These are phyloP conservation scores for Polia nebulosa DNA, from an alignment of 2,888 invertebrate genomes.

Conservation along the genomic window DNA sequence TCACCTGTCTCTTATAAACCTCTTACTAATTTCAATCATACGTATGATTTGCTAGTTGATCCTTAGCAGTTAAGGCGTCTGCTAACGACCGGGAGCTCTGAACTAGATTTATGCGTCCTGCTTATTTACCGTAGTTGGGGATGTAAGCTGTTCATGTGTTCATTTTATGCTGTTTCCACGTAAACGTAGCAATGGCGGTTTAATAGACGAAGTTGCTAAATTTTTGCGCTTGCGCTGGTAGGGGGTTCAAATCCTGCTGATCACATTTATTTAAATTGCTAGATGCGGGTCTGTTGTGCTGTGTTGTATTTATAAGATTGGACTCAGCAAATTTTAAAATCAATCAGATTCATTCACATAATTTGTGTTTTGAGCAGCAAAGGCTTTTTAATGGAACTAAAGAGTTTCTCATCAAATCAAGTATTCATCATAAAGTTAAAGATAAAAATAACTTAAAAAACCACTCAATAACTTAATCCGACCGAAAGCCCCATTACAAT, in stretches of 20 bases:
- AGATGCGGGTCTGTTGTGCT: too few relatives aligned
- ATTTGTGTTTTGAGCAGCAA: too few relatives aligned
- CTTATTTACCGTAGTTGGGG: slow-evolving; percentile 39
- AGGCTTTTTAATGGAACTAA: too few relatives aligned
- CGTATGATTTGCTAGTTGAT: slow-evolving; percentile 41
- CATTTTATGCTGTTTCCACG: slow-evolving; percentile 27
- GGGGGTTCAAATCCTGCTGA: neutral
- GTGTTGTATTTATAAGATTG: too few relatives aligned
- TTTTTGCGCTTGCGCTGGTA: neutral
- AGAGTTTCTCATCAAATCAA: neutral
- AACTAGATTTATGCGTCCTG: slow-evolving; percentile 64
- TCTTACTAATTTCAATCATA: slow-evolving; percentile 45
- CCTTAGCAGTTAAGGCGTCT: slow-evolving; percentile 35
- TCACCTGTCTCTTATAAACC: slow-evolving; percentile 35
- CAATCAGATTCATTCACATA: too few relatives aligned
- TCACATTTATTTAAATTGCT: neutral
- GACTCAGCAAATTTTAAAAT: neutral
- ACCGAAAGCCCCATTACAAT: slow-evolving; percentile 36
- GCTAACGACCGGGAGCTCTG: slow-evolving; percentile 54
- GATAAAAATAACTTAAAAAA: neutral
- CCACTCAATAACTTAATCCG: slow-evolving; percentile 35
- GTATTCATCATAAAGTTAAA: neutral
- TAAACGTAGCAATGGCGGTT: slow-evolving; percentile 19
- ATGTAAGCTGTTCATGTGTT: slow-evolving; percentile 29
- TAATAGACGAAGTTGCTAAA: neutral